These are phyloP conservation scores for Nysson spinosus DNA, from an alignment of 2,888 invertebrate genomes.

Conservation along the genomic window DNA sequence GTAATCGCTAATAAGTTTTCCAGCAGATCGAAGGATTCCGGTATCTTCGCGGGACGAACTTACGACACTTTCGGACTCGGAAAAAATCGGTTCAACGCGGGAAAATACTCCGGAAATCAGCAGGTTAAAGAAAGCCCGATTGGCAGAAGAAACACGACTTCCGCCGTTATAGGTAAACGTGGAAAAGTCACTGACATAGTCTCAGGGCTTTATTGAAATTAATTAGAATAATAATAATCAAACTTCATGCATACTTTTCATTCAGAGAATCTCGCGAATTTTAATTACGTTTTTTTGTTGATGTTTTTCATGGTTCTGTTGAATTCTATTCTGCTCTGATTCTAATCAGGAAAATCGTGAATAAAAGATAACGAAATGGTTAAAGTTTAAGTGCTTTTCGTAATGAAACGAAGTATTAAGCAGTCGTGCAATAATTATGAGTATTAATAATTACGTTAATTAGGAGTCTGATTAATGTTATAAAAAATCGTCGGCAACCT, in stretches of 20 bases:
- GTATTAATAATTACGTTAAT: constrained; percentile 35
- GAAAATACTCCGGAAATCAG: constrained; percentile 72
- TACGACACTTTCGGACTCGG: constrained; percentile 73
- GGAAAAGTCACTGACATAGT: constrained; percentile 75
- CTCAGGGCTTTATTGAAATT: constrained; percentile 72
- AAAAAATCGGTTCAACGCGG: constrained; percentile 73
- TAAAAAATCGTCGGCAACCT: constrained; percentile 18
- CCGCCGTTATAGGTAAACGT: constrained; percentile 62
- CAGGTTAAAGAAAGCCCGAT: constrained; percentile 50
- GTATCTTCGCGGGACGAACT: constrained; percentile 68
- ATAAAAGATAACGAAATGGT: too few species aligned
- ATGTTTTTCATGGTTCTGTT: background rate
- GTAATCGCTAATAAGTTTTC: constrained; percentile 55
- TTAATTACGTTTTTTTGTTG: too few species aligned
- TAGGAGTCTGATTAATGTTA: constrained; percentile 23
- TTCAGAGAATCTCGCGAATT: too few species aligned
- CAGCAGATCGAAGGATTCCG: constrained; percentile 59
- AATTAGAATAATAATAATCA: too few species aligned
- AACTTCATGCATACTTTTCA: too few species aligned
- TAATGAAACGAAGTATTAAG: background rate
- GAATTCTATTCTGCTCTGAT: too few species aligned
- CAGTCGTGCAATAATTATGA: constrained; percentile 46
- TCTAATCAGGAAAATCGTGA: too few species aligned
- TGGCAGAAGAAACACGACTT: constrained; percentile 62
- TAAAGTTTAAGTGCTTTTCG: constrained; percentile 3